Evolutionary conservation across 2,888 invertebrate genomes (phyloP).

Genomic region (Octonoba sinensis): DNA sequence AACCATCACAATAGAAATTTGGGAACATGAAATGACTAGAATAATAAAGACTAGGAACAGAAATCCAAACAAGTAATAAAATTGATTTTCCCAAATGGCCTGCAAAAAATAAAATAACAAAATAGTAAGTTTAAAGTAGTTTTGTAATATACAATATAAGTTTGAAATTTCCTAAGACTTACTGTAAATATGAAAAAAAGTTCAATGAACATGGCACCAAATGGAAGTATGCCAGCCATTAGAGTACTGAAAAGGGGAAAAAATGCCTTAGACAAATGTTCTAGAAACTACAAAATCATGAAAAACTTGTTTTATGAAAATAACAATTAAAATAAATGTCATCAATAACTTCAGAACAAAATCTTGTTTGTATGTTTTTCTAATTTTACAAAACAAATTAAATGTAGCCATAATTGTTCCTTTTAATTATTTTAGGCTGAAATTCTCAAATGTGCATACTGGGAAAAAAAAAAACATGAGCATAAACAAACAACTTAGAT

Average conservation of each 20-base stretch:
- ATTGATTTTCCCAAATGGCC: conserved; percentile 81
- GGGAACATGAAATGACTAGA: conserved; percentile 96
- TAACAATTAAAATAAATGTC: no score
- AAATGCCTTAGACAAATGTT: no score
- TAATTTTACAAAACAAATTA: no score
- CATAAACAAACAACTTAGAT: no score
- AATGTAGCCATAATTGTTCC: no score
- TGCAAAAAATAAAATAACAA: conserved; percentile 21
- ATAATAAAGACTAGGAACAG: conserved; percentile 97
- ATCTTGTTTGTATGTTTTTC: no score
- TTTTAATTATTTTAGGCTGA: no score
- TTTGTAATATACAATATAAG: conserved; percentile 4
- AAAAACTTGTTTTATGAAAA: no score
- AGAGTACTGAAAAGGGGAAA: conserved; percentile 79
- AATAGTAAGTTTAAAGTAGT: not conserved
- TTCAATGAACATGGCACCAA: conserved; percentile 98
- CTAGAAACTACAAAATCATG: no score
- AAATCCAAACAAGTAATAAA: conserved; percentile 99
- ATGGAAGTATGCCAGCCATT: conserved; percentile 98
- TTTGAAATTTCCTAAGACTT: conserved; percentile 65
- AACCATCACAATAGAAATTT: conserved; percentile 96
- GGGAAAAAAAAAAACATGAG: no score
- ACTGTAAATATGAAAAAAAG: conserved; percentile 81
- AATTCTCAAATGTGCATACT: no score
- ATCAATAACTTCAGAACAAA: no score